These are phyloP conservation scores for Gadus chalcogrammus DNA, from an alignment of 2,113 vertebrate genomes.

Conservation along the genomic window DNA sequence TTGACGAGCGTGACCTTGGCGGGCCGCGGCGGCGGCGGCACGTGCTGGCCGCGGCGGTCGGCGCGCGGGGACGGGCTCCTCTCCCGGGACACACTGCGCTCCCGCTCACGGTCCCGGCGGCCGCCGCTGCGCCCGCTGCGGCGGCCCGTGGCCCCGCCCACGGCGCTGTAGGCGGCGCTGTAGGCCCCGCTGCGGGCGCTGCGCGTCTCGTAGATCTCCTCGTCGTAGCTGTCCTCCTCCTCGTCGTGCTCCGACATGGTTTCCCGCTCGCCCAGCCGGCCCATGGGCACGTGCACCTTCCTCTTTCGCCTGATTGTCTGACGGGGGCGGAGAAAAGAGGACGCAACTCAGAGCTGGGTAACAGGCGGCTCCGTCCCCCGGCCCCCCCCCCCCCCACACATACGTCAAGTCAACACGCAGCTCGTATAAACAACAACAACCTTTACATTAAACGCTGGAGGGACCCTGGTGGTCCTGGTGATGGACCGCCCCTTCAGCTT, in stretches of 20 bases:
- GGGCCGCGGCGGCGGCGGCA: slow-evolving; percentile 79
- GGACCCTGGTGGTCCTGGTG: no score
- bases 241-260: slow-evolving; percentile 91
- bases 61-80: slow-evolving; percentile 89
- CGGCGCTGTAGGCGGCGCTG: slow-evolving; percentile 37
- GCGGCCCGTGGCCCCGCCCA: slow-evolving; percentile 66
- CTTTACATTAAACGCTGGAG: no score
- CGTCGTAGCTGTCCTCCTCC: slow-evolving; percentile 93
- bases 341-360: background rate
- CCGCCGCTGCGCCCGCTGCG: slow-evolving; percentile 75
- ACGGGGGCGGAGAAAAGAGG: slow-evolving; percentile 1
- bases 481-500: no score
- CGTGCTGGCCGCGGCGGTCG: slow-evolving; percentile 87
- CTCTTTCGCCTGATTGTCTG: slow-evolving; percentile 96
- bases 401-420: no score
- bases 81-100: slow-evolving; percentile 89
- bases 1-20: slow-evolving; percentile 97
- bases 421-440: no score
- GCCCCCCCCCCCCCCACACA: no score
- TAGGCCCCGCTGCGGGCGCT: slow-evolving; percentile 75
- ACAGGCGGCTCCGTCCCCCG: no score
- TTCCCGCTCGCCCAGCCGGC: slow-evolving; percentile 85
- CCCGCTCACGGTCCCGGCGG: slow-evolving; percentile 77
- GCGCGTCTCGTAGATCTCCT: slow-evolving; percentile 84
- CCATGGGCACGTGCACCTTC: slow-evolving; percentile 91